A percentile compares a stretch with the other conserved stretches of the same genome.
Conservation (phyloP, 1,140 invertebrate genomes). For the Lucilia sericata region DNA sequence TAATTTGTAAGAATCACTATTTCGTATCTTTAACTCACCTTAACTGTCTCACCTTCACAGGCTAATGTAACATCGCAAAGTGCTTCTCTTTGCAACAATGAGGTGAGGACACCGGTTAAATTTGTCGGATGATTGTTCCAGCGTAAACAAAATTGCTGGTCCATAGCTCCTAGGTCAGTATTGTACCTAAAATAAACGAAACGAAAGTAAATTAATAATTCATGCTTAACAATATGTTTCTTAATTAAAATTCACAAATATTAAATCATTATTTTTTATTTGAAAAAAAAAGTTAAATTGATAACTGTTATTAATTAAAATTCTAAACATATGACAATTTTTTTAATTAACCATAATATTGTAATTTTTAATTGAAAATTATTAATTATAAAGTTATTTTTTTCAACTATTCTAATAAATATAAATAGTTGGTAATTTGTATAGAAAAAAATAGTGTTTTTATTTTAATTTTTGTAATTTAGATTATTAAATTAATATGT, state of each 20-base stretch:
- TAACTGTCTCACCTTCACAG: conserved; percentile 90
- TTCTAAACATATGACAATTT: background rate
- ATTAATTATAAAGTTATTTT: background rate
- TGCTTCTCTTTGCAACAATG: conserved; percentile 85
- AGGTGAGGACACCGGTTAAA: conserved; percentile 88
- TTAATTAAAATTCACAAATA: no score
- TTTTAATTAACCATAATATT: conserved; percentile 9
- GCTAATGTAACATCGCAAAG: conserved; percentile 93
- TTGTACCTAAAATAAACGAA: conserved; percentile 60
- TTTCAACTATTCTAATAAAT: background rate
- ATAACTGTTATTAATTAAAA: conserved; percentile 21
- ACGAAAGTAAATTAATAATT: no score
- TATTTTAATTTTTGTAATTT: conserved; percentile 13
- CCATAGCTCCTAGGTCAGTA: conserved; percentile 76
- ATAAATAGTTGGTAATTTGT: background rate
- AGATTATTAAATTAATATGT: conserved; percentile 14
- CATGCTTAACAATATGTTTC: no score
- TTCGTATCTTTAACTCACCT: conserved; percentile 68
- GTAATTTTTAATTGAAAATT: conserved; percentile 12
- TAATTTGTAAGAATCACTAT: no score
- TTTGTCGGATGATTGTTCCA: conserved; percentile 95
- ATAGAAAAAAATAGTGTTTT: background rate
- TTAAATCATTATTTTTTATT: background rate
- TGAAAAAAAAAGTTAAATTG: background rate
- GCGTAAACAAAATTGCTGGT: conserved; percentile 93